Conservation (phyloP, 2,113 vertebrate genomes). For the Rallus limicola region DNA sequence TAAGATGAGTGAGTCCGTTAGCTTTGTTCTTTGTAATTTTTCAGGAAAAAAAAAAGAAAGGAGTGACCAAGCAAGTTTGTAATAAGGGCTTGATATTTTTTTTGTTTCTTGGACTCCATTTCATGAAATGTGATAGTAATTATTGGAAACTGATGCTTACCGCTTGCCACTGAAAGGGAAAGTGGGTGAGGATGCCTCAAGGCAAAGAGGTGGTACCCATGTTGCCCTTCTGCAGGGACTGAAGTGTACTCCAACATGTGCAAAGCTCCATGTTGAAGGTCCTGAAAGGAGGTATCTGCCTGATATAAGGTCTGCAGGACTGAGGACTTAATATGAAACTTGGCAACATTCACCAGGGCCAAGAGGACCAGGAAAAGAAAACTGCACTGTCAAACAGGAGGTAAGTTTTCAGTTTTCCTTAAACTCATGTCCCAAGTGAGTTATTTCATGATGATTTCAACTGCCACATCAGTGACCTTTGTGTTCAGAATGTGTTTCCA, state of each 20-base stretch:
- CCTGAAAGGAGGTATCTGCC: neutral
- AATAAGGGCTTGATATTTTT: neutral
- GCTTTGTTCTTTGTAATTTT: neutral
- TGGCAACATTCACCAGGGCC: neutral
- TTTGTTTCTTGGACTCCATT: neutral
- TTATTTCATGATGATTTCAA: constrained; percentile 59
- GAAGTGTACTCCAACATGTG: neutral
- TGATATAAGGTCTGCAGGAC: neutral
- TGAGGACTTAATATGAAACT: neutral
- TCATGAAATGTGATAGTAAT: neutral
- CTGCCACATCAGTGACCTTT: constrained; percentile 56
- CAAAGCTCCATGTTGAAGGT: neutral
- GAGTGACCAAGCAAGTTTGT: neutral
- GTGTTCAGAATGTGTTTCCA: constrained; percentile 48
- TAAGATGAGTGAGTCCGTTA: fast-evolving
- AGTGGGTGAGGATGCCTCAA: neutral
- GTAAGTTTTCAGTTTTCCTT: constrained; percentile 32
- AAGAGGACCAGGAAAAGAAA: neutral
- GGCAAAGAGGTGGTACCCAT: neutral
- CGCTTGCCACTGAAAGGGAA: neutral
- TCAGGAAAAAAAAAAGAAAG: neutral
- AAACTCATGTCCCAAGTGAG: constrained; percentile 21
- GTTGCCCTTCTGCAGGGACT: neutral
- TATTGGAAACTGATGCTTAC: neutral
- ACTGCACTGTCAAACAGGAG: constrained; percentile 18